phyloP scores from a whole-genome alignment of 2,113 vertebrate species.

The Oreochromis spilurus region DNA sequence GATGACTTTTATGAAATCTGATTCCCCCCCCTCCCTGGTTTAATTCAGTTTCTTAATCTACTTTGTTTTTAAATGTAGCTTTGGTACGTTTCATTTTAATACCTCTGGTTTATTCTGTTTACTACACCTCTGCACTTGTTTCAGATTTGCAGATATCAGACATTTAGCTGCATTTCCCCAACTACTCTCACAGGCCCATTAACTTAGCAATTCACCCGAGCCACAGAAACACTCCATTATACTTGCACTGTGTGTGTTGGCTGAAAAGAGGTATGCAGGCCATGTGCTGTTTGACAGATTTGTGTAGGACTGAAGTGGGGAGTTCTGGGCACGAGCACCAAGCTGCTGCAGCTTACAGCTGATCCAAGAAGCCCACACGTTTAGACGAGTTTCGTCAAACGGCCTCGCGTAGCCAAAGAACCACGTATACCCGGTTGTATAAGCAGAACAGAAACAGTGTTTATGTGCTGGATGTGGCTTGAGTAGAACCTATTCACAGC shows the following conservation, averaged over 20 bases:
- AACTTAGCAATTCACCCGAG: background rate
- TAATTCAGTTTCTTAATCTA: background rate
- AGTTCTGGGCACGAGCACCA: slow-evolving; percentile 39
- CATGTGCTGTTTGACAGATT: slow-evolving; percentile 56
- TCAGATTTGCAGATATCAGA: background rate
- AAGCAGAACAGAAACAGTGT: slow-evolving; percentile 31
- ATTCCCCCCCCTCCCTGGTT: background rate
- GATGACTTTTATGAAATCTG: background rate
- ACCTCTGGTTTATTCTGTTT: background rate
- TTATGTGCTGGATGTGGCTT: slow-evolving; percentile 41
- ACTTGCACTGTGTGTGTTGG: background rate
- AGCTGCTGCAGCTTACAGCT: slow-evolving; percentile 16
- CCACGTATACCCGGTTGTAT: slow-evolving; percentile 18
- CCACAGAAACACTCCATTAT: background rate
- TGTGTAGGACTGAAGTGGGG: slow-evolving; percentile 53
- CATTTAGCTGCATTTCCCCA: background rate
- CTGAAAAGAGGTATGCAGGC: slow-evolving; percentile 5
- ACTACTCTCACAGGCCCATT: background rate
- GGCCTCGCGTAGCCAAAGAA: slow-evolving; percentile 30
- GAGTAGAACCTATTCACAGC: slow-evolving; percentile 67
- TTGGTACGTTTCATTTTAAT: background rate
- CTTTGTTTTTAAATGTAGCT: background rate
- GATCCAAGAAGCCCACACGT: slow-evolving; percentile 56
- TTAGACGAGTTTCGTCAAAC: slow-evolving; percentile 11
- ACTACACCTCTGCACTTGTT: background rate